Evolutionary conservation across 2,113 vertebrate species (phyloP), one percentile per base, ranked within the genome.

Genomic region (Leptobrachium leishanense): DNA sequence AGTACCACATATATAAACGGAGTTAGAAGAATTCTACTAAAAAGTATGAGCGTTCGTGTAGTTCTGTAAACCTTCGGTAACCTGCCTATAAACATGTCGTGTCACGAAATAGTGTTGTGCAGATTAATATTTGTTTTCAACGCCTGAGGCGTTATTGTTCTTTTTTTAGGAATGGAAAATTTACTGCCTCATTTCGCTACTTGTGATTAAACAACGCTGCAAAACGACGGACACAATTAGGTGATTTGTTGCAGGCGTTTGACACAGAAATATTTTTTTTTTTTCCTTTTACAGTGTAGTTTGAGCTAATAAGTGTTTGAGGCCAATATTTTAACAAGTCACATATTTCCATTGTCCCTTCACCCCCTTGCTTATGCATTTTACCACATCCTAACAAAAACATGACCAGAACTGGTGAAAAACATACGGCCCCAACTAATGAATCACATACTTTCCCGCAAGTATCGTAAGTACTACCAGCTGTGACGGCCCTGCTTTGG

Each of bases 351-450:
- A 90, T 88, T 90, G 90, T 94, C 91, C 92, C 92, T 88, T 92
- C 93, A 92, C 94, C 94, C 92, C 95, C 95, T 94, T 96, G 78
- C 96, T 96, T 96, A 96, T 97, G 94, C 95, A 97, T 98, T 82
- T 97, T 96, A 98, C 97, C 97, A 98, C 97, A 98, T 99, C 97
- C 97, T 96, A 97, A 98, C 96, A 97, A 98, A 97, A 99, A 99
- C 96, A 98, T 90, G 94, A 95, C 93, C 95, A 93, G 94, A 93
- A 94, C 94, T 95, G 92, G 95, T 94, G 94, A 95, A 97, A 96
- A 97, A 96, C 96, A 97, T 94, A 93, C 92, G 93, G 94, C 93
- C 94, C 94, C 90, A 93, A 93, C 93, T 98, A 98, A 98, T 98
- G 96, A 98, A 98, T 97, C 95, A 96, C 97, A 95, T 96, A 94